Evolutionary conservation across 2,113 vertebrate species (phyloP), one percentile per base, ranked within the genome.

Genomic region (Xenopus laevis): DNA sequence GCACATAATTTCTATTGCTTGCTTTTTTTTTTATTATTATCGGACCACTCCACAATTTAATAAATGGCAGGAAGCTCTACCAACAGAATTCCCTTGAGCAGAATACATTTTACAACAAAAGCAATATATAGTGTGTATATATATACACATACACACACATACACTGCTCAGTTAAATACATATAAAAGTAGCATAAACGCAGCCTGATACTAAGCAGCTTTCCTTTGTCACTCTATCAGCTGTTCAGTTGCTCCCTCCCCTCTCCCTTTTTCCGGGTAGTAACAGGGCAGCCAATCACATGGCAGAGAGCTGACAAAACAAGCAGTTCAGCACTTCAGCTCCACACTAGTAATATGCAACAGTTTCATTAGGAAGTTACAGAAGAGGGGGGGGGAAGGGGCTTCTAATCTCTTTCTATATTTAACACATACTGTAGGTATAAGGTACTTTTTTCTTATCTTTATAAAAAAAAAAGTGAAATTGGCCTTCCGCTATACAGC

Each of bases 271-370:
- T 98, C 95, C 92, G 93, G 95, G 89, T 96, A 93, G 95, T 95
- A 98, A 98, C 95, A 96, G 91, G 81, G 84, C 79, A 91, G 84
- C 96, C 96, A 98, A 98, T 98, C 90, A 87, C 86, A 76, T 77
- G 83, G 81, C 85, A 79, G 63, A 90, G 83, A 83, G 87, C 83
- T 84, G 86, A 84, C 86, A 81, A 90, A 91, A 89, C 83, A 84
- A 76, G 83, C 79, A 64, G 82, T 75, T 67, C 62, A 68, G 82
- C 84, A 81, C 82, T 67, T 12, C 75, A 71, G 65, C 27, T 9
- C 58, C 44, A 58, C 58, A 55, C 58, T 69, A 69, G 58, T 55
- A 76, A 69, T 55, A 69, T 76, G 73, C 73, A 76, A 76, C 73
- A 76, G 73, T 76, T 68, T 76, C 40, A 62, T 40, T 50, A 69